phyloP scores from a whole-genome alignment of 2,797 vertebrate species.

The Nannoperca australis region DNA sequence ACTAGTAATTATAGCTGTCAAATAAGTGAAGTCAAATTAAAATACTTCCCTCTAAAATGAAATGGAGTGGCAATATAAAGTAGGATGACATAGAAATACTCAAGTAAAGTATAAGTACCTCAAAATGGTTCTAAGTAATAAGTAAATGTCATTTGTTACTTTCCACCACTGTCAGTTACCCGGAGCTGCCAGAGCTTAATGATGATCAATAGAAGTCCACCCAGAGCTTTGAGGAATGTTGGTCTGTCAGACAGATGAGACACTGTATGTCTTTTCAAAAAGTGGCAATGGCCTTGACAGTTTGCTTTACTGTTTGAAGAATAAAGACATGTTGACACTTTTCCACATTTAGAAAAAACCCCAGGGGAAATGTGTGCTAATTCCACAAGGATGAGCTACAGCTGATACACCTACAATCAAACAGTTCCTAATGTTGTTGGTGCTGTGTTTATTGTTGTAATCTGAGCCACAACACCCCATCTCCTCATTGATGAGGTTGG shows the following conservation, averaged over 20 bases:
- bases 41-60: too few species aligned
- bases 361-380: background rate
- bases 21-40: too few species aligned
- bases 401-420: background rate
- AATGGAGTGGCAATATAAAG: too few species aligned
- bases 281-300: slow-evolving; percentile 17
- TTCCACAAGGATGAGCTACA: background rate
- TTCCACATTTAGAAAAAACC: background rate
- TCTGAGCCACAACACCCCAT: background rate
- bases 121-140: too few species aligned
- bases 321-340: slow-evolving; percentile 14
- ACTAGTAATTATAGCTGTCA: too few species aligned
- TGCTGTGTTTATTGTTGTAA: background rate
- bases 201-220: too few species aligned
- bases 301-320: slow-evolving; percentile 2
- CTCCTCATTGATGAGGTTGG: background rate
- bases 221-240: background rate
- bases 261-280: slow-evolving; percentile 16
- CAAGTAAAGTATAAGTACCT: too few species aligned
- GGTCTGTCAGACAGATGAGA: slow-evolving; percentile 20
- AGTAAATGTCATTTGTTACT: too few species aligned
- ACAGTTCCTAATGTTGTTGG: background rate
- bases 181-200: too few species aligned
- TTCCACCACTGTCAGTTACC: too few species aligned
- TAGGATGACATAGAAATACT: too few species aligned